A percentile compares a stretch with the other conserved stretches of the same genome.
These are phyloP conservation scores for Holacanthella duospinosa DNA, from an alignment of 2,888 invertebrate species.

Conservation along the genomic window DNA sequence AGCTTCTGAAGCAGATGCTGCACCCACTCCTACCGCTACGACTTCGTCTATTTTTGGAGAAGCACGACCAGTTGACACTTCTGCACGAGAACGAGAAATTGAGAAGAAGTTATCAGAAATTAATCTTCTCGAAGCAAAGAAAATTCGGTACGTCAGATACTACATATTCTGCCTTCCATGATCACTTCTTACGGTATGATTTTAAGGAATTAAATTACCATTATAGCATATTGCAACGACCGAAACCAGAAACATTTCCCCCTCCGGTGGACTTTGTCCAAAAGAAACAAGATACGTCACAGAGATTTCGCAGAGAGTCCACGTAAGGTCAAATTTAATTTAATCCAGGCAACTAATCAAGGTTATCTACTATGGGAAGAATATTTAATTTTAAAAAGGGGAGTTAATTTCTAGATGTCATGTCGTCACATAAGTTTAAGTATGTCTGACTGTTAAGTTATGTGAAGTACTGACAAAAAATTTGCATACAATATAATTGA, in stretches of 20 bases:
- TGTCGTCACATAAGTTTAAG: too few species aligned
- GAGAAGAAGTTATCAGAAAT: slow-evolving; percentile 60
- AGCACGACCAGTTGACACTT: slow-evolving; percentile 89
- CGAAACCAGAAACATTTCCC: not conserved
- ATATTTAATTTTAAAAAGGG: not conserved
- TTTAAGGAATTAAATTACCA: not conserved
- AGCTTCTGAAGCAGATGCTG: slow-evolving; percentile 37
- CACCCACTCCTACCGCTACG: slow-evolving; percentile 37
- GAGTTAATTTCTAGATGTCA: not conserved
- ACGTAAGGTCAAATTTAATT: not conserved
- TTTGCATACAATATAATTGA: too few species aligned
- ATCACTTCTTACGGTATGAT: too few species aligned
- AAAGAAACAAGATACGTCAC: not conserved
- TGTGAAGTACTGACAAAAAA: too few species aligned
- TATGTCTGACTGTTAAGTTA: too few species aligned
- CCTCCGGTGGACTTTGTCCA: not conserved
- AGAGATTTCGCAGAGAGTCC: not conserved
- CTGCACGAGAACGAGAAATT: slow-evolving; percentile 78
- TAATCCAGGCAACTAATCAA: too few species aligned
- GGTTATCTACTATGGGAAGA: too few species aligned
- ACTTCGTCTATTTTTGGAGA: slow-evolving; percentile 80
- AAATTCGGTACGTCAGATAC: not conserved
- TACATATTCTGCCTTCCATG: not conserved
- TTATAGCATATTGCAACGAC: not conserved
- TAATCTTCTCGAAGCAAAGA: not conserved